These are phyloP conservation scores for Incurvaria masculella DNA, from an alignment of 2,888 invertebrate genomes.

Conservation along the genomic window DNA sequence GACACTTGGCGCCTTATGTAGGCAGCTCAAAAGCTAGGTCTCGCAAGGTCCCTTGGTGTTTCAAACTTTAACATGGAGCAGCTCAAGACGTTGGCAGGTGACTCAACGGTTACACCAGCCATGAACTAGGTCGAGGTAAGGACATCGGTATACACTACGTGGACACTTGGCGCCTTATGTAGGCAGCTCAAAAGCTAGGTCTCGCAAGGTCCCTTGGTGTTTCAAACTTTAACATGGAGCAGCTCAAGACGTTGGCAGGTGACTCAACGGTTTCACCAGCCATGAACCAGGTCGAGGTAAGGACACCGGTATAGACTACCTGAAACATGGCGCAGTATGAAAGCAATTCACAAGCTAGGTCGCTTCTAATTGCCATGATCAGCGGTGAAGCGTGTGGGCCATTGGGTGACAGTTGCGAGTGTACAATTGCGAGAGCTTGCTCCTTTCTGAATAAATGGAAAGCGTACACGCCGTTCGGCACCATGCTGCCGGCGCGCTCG, in stretches of 20 bases:
- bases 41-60: constrained; percentile 69
- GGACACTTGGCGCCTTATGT: constrained; percentile 74
- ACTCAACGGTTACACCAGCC: constrained; percentile 58
- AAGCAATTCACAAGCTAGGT: too few species aligned
- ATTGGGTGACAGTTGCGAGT: constrained; percentile 52
- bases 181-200: constrained; percentile 62
- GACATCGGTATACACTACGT: constrained; percentile 67
- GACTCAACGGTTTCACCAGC: constrained; percentile 59
- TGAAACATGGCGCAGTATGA: too few species aligned
- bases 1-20: constrained; percentile 78
- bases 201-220: constrained; percentile 70
- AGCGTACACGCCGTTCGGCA: constrained; percentile 66
- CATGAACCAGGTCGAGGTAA: constrained; percentile 52
- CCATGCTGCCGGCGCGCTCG: constrained; percentile 45
- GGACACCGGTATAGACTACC: too few species aligned
- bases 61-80: constrained; percentile 79
- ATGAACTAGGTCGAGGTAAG: constrained; percentile 53
- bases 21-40: constrained; percentile 59
- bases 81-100: constrained; percentile 59
- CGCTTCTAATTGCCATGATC: too few species aligned
- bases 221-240: constrained; percentile 75
- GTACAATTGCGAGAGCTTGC: constrained; percentile 63
- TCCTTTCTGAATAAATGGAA: constrained; percentile 57
- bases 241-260: constrained; percentile 62
- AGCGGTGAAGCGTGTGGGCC: too few species aligned